Conservation (phyloP, 2,113 vertebrate species). For the Apodemus sylvaticus region DNA sequence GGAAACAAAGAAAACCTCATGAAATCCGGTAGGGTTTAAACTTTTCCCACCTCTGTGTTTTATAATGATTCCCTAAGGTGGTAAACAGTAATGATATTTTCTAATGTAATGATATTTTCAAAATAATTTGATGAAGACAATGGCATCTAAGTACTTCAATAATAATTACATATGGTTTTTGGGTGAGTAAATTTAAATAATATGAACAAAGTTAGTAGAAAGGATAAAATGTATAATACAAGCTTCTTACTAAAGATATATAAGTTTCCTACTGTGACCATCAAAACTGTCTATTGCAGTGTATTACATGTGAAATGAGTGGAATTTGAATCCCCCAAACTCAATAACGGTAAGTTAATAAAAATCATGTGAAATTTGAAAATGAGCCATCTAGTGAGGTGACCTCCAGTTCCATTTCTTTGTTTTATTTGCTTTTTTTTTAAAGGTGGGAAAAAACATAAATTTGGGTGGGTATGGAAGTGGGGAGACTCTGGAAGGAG, state of each 20-base stretch:
- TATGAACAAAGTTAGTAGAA: background rate
- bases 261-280: background rate
- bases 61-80: background rate
- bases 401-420: background rate
- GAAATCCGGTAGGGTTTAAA: background rate
- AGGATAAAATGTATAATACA: background rate
- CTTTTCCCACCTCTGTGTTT: background rate
- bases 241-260: background rate
- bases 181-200: background rate
- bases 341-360: background rate
- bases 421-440: background rate
- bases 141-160: background rate
- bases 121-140: background rate
- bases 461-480: background rate
- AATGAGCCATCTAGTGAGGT: background rate
- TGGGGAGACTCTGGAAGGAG: background rate
- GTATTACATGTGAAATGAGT: background rate
- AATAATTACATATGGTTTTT: background rate
- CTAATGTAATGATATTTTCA: background rate
- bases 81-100: background rate
- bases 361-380: background rate
- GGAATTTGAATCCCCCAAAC: background rate
- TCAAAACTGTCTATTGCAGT: background rate
- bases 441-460: background rate
- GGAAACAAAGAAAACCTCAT: background rate